A percentile compares a stretch with the other conserved stretches of the same genome.
Evolutionary conservation across 2,888 invertebrate species (phyloP).

Genomic region (Cantharis lateralis): DNA sequence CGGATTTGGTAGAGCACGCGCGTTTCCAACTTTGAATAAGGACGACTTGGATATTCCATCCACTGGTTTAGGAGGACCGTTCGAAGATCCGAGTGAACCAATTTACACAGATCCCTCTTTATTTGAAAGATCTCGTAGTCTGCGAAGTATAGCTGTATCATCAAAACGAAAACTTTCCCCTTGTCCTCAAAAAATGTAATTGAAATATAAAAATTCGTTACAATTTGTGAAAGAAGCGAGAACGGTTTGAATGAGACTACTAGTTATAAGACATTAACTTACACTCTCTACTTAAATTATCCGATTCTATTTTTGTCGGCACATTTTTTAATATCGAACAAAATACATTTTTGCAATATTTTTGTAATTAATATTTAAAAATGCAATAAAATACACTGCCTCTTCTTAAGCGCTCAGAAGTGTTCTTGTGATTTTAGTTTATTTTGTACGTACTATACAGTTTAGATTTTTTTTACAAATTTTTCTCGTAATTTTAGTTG

Average conservation of each 20-base stretch:
- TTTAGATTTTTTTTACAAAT: background rate
- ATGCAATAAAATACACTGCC: constrained; percentile 22
- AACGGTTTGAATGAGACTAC: background rate
- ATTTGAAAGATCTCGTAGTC: constrained; percentile 82
- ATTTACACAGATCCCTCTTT: constrained; percentile 92
- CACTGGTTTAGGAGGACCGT: constrained; percentile 55
- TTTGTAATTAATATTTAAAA: background rate
- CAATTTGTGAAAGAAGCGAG: background rate
- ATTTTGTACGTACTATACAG: constrained; percentile 1
- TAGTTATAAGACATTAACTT: background rate
- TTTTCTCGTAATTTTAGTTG: background rate
- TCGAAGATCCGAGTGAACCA: constrained; percentile 90
- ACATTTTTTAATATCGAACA: background rate
- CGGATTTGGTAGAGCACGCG: constrained; percentile 51
- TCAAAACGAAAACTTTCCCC: constrained; percentile 47
- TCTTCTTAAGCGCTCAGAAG: constrained; percentile 20
- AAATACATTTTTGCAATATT: background rate
- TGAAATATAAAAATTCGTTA: background rate
- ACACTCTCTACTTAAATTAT: background rate
- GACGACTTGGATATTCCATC: constrained; percentile 48
- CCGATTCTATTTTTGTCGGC: background rate
- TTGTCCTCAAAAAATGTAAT: constrained; percentile 25
- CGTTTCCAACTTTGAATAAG: constrained; percentile 48
- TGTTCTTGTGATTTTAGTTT: constrained; percentile 27
- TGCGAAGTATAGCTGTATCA: constrained; percentile 66